These are phyloP conservation scores for Myiozetetes cayanensis DNA, from an alignment of 2,113 vertebrate genomes.

Conservation along the genomic window DNA sequence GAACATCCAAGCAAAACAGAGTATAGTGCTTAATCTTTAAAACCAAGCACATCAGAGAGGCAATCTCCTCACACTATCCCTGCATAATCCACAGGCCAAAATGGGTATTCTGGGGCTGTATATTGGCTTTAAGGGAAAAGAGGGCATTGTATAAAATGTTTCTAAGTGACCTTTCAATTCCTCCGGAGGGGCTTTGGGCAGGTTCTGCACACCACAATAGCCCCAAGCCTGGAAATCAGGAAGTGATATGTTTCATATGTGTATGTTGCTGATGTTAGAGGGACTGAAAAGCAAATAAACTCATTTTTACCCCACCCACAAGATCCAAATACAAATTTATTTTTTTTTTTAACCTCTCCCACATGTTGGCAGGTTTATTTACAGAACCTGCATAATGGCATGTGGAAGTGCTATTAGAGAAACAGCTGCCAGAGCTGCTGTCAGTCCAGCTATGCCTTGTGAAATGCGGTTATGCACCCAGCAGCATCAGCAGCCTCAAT, in stretches of 20 bases:
- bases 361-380: not conserved
- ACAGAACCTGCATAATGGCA: not conserved
- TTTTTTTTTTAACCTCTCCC: not conserved
- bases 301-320: not conserved
- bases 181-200: not conserved
- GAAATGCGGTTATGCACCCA: not conserved
- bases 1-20: not conserved
- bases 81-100: not conserved
- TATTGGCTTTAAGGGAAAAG: not conserved
- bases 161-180: not conserved
- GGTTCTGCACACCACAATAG: not conserved
- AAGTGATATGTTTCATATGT: not conserved
- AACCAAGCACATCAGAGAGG: not conserved
- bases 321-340: not conserved
- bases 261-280: not conserved
- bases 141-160: not conserved
- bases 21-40: not conserved
- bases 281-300: not conserved
- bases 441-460: not conserved
- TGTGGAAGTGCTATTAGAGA: not conserved
- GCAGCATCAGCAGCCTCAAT: accelerated
- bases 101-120: not conserved
- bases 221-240: not conserved
- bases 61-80: not conserved
- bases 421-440: not conserved